These are phyloP conservation scores for Heterohyrax brucei DNA, from an alignment of 2,797 vertebrate genomes.

Conservation along the genomic window DNA sequence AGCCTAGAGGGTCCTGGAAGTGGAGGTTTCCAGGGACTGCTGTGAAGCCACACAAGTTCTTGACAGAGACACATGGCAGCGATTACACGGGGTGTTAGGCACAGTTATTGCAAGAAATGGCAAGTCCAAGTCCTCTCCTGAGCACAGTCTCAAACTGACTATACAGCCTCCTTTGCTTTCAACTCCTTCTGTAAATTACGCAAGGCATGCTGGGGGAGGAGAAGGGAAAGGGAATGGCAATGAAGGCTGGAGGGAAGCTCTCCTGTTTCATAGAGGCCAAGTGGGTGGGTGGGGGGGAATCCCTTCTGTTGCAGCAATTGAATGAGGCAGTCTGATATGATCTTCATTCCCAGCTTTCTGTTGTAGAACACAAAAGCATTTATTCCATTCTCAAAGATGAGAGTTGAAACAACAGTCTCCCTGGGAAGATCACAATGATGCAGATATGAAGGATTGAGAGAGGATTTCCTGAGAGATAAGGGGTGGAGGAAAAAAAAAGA, in stretches of 20 bases:
- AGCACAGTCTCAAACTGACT: slow-evolving; percentile 65
- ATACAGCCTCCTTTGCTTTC: neutral
- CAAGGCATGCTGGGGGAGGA: neutral
- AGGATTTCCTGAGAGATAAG: neutral
- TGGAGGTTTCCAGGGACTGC: slow-evolving; percentile 59
- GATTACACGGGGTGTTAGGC: slow-evolving; percentile 79
- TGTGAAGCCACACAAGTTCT: neutral
- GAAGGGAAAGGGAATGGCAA: accelerated
- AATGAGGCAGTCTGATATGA: neutral
- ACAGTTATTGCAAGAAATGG: slow-evolving; percentile 55
- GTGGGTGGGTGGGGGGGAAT: too few species aligned
- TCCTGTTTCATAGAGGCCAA: neutral
- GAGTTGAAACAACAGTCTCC: neutral
- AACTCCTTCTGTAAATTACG: slow-evolving; percentile 1
- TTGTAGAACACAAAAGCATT: neutral
- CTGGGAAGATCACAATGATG: neutral
- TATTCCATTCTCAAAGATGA: neutral
- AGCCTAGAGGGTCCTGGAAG: slow-evolving; percentile 63
- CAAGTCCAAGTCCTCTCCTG: slow-evolving; percentile 71
- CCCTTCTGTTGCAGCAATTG: neutral
- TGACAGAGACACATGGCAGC: slow-evolving; percentile 84
- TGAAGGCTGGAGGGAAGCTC: neutral
- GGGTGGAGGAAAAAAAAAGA: neutral
- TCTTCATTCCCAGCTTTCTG: neutral
- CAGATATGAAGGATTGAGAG: neutral